Conservation (phyloP, 2,797 vertebrate genomes). For the Podargus strigoides region DNA sequence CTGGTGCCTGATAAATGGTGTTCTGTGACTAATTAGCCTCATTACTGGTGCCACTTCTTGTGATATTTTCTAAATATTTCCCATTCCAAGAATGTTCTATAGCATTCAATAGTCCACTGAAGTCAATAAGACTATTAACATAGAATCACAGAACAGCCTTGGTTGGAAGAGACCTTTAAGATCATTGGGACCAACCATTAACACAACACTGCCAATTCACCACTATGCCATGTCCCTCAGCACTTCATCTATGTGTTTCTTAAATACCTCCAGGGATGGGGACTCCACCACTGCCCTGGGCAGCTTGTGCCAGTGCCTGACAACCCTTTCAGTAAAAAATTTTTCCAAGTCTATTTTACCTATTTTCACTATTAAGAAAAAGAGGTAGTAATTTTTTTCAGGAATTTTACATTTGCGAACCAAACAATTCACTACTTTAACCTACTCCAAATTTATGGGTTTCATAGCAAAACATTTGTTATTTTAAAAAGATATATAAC, state of each 20-base stretch:
- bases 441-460: background rate
- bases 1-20: fast-evolving
- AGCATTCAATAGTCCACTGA: background rate
- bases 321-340: too few relatives aligned
- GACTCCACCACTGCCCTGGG: too few relatives aligned
- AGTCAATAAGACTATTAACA: background rate
- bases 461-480: background rate
- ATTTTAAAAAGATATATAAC: background rate
- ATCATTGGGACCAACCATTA: too few relatives aligned
- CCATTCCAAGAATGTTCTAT: background rate
- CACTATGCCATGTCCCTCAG: too few relatives aligned
- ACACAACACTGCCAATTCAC: too few relatives aligned
- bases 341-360: background rate
- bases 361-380: background rate
- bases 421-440: background rate
- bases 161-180: too few relatives aligned
- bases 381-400: background rate
- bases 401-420: background rate
- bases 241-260: too few relatives aligned
- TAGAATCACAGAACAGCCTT: too few relatives aligned
- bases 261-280: too few relatives aligned
- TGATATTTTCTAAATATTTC: background rate
- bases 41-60: background rate
- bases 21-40: background rate
- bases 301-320: too few relatives aligned